A percentile compares a stretch with the other conserved stretches of the same genome.
Conservation (phyloP, 2,888 invertebrate genomes). For the Creontiades dilutus region DNA sequence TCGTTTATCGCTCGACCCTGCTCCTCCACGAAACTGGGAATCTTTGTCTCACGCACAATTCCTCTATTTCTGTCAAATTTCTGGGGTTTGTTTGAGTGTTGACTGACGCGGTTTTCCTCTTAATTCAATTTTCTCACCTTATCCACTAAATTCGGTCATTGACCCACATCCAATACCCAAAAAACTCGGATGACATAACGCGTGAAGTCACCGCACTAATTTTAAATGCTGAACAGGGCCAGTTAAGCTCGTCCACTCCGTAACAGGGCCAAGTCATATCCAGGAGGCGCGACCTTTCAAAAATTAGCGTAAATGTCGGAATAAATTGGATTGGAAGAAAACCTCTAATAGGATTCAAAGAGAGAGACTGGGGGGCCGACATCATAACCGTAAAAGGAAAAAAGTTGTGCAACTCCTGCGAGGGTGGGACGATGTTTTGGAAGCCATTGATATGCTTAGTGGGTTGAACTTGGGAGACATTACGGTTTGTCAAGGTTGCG, state of each 20-base stretch:
- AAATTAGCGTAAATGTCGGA: background rate
- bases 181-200: background rate
- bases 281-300: background rate
- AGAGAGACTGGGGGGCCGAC: background rate
- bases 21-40: background rate
- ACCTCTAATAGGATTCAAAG: background rate
- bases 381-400: conserved; percentile 4
- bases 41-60: background rate
- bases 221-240: background rate
- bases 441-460: background rate
- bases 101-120: background rate
- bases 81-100: no score
- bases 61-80: background rate
- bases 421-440: background rate
- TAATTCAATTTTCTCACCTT: background rate
- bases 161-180: background rate
- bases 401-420: conserved; percentile 11
- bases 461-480: background rate
- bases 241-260: background rate
- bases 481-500: background rate
- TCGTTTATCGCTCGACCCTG: no score
- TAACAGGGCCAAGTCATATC: background rate
- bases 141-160: background rate
- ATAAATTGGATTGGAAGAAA: conserved; percentile 8
- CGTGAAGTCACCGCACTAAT: background rate